Evolutionary conservation across 2,888 invertebrate species (phyloP), one percentile per base, ranked within the genome.

Genomic region (Thymelicus sylvestris): DNA sequence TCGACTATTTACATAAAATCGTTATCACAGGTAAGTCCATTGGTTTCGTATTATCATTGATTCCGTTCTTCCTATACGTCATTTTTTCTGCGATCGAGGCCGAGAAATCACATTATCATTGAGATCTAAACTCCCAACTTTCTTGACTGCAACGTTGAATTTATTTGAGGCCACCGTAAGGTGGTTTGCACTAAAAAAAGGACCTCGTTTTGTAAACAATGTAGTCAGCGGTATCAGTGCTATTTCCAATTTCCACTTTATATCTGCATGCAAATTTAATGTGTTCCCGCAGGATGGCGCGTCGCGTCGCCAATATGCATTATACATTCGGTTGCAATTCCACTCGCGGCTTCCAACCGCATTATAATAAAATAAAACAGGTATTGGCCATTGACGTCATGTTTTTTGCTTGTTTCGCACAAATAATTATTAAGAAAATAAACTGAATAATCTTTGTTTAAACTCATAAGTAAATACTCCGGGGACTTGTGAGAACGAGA

Each of bases 261-360:
- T 70, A 71, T 73, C 66, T 71, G 72, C 72, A 75, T 75, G 68
- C 71, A 74, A 75, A 52, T 52, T 19, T 12, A 52, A 74, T 74
- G 62, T 68, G 72, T 48, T 67, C 67, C 75, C 69, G 69, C 55
- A 70, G 71, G 52, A 63, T 64, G 65, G 66, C 0, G 44, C 61
- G 64, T 24, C 69, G 64, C 57, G 38, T 44, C 62, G 44, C 68
- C 68, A 63, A 63, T 55, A 75, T 75, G 61, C 68, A 75, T 75
- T 74, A 75, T 73, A 52, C 74, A 75, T 75, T 61, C 67, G 72
- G 74, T 77, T 77, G 75, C 76, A 76, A 75, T 72, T 65, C 67
- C 63, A 52, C 57, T 48, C 47, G 47, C 44, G 7, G 57, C 38
- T 57, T 57, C 57, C 12, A n/a, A 44, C 39, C 66, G 31, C 66